Conservation (phyloP, 2,888 invertebrate genomes). For the Athalia rosae region DNA sequence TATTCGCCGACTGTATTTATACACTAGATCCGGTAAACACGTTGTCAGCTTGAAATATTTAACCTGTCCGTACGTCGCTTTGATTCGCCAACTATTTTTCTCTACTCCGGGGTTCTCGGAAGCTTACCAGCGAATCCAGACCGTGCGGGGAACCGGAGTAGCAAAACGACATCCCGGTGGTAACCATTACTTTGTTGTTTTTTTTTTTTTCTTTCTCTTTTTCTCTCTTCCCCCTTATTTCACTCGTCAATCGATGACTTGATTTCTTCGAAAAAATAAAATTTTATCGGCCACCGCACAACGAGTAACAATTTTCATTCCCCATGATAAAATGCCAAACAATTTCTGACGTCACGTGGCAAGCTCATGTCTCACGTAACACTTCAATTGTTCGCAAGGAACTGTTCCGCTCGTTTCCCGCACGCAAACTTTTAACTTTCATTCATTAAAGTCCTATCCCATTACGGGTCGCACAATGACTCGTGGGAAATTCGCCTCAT, state of each 20-base stretch:
- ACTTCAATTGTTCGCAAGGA: conserved; percentile 43
- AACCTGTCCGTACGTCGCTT: not conserved
- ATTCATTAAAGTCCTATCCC: conserved; percentile 41
- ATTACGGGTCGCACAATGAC: conserved; percentile 38
- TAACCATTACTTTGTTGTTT: too few relatives aligned
- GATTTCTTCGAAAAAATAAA: conserved; percentile 12
- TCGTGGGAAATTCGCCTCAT: conserved; percentile 24
- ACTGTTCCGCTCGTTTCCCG: conserved; percentile 35
- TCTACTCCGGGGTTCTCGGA: not conserved
- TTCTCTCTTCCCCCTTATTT: too few relatives aligned
- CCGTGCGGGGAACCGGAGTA: conserved; percentile 18
- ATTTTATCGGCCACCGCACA: not conserved
- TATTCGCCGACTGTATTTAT: conserved; percentile 6
- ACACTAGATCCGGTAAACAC: not conserved
- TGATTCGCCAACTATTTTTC: too few relatives aligned
- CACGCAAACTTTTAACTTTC: conserved; percentile 42
- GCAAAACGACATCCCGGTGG: conserved; percentile 22
- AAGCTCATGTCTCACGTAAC: conserved; percentile 30
- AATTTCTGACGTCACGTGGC: conserved; percentile 31
- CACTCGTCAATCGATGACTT: conserved; percentile 1
- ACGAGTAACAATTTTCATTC: conserved; percentile 1
- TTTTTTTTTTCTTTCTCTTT: not conserved
- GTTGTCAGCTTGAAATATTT: conserved; percentile 8
- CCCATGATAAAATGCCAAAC: conserved; percentile 17
- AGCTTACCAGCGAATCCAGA: conserved; percentile 36